These are phyloP conservation scores for Tenthredo distinguenda DNA, from an alignment of 2,888 invertebrate species.

Conservation along the genomic window DNA sequence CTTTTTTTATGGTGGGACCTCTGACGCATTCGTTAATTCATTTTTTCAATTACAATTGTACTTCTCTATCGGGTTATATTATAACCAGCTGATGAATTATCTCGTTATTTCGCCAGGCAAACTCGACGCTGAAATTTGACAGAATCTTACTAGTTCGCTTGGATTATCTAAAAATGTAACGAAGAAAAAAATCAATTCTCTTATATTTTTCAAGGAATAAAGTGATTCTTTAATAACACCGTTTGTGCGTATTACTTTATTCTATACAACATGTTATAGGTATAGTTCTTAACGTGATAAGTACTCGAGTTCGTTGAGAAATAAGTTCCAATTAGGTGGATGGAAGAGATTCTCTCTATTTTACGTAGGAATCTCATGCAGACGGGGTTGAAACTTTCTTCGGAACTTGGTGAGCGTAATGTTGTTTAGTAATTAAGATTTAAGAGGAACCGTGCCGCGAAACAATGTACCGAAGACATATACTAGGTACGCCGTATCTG, in stretches of 20 bases:
- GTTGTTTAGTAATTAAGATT: constrained; percentile 32
- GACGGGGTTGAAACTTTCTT: constrained; percentile 20
- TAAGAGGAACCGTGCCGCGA: neutral
- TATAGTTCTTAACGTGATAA: neutral
- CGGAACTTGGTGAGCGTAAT: neutral
- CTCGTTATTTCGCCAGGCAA: no score
- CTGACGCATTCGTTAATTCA: no score
- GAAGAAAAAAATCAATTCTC: no score
- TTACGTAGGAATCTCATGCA: neutral
- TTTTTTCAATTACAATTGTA: no score
- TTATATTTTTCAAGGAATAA: neutral
- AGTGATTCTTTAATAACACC: neutral
- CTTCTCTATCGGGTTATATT: no score
- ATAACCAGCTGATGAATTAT: no score
- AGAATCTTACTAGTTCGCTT: no score
- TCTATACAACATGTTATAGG: neutral
- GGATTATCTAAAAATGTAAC: no score
- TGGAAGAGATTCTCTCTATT: neutral
- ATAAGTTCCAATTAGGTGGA: constrained; percentile 10
- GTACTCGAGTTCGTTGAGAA: constrained; percentile 14
- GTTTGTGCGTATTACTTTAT: neutral
- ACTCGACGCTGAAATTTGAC: no score
- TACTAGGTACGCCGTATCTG: neutral
- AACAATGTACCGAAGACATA: constrained; percentile 13
- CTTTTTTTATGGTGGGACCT: neutral